Conservation (phyloP, 2,797 vertebrate species). For the Bradypus variegatus region DNA sequence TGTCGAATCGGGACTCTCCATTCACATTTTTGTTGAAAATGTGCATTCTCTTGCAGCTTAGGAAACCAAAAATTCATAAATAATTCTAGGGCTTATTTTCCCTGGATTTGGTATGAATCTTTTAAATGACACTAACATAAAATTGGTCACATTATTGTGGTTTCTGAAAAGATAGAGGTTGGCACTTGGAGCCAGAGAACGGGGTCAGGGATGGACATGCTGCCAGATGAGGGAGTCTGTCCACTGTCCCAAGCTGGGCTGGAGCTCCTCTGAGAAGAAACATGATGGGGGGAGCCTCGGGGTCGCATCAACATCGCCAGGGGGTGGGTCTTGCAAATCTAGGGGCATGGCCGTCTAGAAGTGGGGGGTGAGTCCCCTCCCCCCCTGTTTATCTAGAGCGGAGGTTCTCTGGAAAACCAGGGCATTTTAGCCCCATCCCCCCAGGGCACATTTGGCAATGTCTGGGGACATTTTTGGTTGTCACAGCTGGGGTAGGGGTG, state of each 20-base stretch:
- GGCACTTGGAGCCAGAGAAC: not conserved
- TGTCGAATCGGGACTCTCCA: not conserved
- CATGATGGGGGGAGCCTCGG: not conserved
- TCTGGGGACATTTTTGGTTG: not conserved
- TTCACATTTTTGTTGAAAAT: not conserved
- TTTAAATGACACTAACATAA: not conserved
- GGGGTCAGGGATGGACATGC: not conserved
- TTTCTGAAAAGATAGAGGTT: not conserved
- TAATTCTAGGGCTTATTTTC: not conserved
- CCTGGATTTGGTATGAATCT: not conserved
- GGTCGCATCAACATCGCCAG: fast-evolving
- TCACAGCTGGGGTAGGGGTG: not conserved
- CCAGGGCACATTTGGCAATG: not conserved
- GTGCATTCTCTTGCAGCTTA: not conserved
- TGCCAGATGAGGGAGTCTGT: not conserved
- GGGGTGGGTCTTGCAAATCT: not conserved
- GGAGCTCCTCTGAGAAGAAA: not conserved
- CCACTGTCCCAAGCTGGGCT: not conserved
- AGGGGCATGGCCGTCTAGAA: not conserved
- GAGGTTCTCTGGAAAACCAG: not conserved
- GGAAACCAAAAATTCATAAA: not conserved
- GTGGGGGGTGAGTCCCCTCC: not conserved
- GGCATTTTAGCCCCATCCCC: no score
- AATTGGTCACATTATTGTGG: not conserved
- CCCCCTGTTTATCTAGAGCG: not conserved